Evolutionary conservation across 1,140 invertebrate genomes (phyloP).

Genomic region (Magallana angulata): DNA sequence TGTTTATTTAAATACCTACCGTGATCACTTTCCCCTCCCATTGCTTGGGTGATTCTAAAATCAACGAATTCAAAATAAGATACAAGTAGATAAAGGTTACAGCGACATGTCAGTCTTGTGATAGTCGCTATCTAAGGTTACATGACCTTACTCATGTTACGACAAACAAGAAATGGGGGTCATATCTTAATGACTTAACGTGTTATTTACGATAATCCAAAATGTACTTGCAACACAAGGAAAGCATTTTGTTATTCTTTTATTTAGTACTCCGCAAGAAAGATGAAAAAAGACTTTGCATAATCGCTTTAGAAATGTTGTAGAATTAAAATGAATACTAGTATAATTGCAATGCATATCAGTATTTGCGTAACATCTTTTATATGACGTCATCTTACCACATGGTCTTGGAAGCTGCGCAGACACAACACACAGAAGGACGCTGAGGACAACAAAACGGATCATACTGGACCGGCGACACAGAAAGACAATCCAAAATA

Average conservation of each 20-base stretch:
- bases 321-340: too few species aligned
- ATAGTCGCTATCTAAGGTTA: not conserved
- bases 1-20: constrained; percentile 34
- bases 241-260: too few species aligned
- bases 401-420: constrained; percentile 48
- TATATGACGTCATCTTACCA: constrained; percentile 40
- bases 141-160: not conserved
- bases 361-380: too few species aligned
- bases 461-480: constrained; percentile 39
- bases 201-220: too few species aligned
- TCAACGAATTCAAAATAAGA: constrained; percentile 9
- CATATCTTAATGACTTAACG: too few species aligned
- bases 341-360: too few species aligned
- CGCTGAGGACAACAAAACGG: constrained; percentile 36
- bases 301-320: too few species aligned
- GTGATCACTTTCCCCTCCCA: constrained; percentile 51
- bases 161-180: too few species aligned
- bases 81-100: not conserved
- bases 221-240: too few species aligned
- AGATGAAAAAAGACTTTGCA: too few species aligned
- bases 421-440: constrained; percentile 40
- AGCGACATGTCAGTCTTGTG: not conserved
- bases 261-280: too few species aligned
- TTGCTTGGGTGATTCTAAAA: constrained; percentile 58
- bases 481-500: constrained; percentile 6